Evolutionary conservation across 2,113 vertebrate species (phyloP).

Genomic region (Castor canadensis): DNA sequence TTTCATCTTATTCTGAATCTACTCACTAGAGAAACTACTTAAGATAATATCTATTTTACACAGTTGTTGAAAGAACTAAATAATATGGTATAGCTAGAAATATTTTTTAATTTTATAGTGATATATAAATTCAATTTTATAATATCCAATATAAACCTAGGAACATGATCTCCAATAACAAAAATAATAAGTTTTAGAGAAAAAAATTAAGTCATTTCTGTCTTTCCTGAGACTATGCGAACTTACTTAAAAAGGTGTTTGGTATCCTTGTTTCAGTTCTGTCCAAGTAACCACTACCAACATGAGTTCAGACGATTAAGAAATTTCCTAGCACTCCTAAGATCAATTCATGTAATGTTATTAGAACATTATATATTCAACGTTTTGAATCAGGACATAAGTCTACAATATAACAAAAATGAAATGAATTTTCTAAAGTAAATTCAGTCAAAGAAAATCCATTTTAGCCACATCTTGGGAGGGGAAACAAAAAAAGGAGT

Average conservation of each 20-base stretch:
- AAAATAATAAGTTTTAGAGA: not conserved
- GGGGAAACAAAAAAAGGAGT: not conserved
- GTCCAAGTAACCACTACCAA: not conserved
- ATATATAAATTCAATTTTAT: not conserved
- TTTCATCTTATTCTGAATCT: conserved; percentile 29
- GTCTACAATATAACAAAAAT: not conserved
- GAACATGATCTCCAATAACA: not conserved
- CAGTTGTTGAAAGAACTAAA: too few relatives aligned
- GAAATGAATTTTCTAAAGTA: not conserved
- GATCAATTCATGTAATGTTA: not conserved
- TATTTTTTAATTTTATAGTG: not conserved
- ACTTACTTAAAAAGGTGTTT: conserved; percentile 33
- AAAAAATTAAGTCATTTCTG: not conserved
- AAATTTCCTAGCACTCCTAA: not conserved
- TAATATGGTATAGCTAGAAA: not conserved
- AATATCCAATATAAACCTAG: not conserved
- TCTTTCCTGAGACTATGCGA: not conserved
- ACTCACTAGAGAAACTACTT: not conserved
- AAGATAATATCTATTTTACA: not conserved
- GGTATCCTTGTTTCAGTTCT: not conserved
- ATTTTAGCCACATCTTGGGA: not conserved
- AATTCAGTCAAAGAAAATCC: not conserved
- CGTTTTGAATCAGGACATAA: not conserved
- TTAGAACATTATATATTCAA: too few relatives aligned
- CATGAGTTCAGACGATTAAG: not conserved